Evolutionary conservation across 2,113 vertebrate species (phyloP).

Genomic region (Taurulus bubalis): DNA sequence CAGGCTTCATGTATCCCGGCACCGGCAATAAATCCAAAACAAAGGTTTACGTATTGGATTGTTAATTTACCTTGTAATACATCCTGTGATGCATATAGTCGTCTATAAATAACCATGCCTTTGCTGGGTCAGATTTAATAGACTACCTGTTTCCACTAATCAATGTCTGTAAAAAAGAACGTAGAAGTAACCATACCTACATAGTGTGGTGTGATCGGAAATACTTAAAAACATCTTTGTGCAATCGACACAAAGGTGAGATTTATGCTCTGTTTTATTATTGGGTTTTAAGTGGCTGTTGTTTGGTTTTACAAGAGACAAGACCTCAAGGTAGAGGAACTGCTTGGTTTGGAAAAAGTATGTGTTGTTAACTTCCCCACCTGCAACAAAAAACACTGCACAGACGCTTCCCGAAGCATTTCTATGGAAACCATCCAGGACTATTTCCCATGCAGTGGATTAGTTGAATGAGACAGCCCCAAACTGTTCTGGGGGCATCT

Average conservation of each 20-base stretch:
- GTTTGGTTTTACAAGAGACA: neutral
- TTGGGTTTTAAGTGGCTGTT: neutral
- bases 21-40: slow-evolving; percentile 55
- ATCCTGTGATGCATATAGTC: slow-evolving; percentile 24
- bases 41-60: slow-evolving; percentile 47
- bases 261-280: slow-evolving; percentile 1
- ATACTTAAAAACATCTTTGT: neutral
- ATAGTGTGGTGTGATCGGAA: neutral
- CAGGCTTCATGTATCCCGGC: slow-evolving; percentile 33
- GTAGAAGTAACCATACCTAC: neutral
- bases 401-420: neutral
- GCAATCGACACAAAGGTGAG: neutral
- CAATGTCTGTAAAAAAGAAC: neutral
- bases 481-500: neutral
- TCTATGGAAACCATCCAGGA: neutral
- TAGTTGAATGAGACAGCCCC: neutral
- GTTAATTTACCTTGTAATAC: slow-evolving; percentile 43
- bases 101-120: slow-evolving; percentile 25
- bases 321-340: neutral
- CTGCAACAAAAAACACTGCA: neutral
- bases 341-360: neutral
- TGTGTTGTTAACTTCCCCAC: neutral
- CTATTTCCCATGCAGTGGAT: neutral
- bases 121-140: slow-evolving; percentile 22
- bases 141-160: slow-evolving; percentile 26